Percentiles rank a stretch among this genome's conserved stretches.
These are phyloP conservation scores for Anser cygnoides DNA, from an alignment of 2,113 vertebrate species.

Conservation along the genomic window DNA sequence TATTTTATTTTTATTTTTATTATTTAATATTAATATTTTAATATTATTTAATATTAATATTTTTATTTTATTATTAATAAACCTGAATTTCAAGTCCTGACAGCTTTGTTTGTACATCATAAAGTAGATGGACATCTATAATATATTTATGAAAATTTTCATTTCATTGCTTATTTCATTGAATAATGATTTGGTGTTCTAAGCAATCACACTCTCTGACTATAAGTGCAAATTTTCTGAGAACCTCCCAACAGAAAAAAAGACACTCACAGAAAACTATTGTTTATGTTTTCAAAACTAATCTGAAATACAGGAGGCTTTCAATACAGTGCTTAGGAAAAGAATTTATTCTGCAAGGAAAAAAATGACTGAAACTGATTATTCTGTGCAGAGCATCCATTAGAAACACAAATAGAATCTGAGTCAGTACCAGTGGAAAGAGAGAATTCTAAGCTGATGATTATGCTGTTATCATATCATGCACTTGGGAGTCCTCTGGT, in stretches of 20 bases:
- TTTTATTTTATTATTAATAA: neutral
- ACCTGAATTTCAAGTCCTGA: neutral
- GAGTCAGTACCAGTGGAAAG: neutral
- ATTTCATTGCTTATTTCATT: conserved; percentile 15
- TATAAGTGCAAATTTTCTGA: neutral
- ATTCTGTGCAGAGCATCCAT: neutral
- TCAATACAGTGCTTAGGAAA: neutral
- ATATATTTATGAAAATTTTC: neutral
- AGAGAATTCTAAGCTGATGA: neutral
- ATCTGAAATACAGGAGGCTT: conserved; percentile 4
- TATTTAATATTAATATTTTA: too few relatives aligned
- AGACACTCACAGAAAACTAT: neutral
- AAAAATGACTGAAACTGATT: neutral
- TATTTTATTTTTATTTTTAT: too few relatives aligned
- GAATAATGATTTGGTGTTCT: neutral
- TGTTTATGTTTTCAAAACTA: neutral
- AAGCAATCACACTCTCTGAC: neutral
- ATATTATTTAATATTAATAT: too few relatives aligned
- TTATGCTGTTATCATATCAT: neutral
- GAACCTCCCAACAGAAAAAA: neutral
- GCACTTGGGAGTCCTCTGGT: neutral
- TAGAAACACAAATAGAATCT: conserved; percentile 14
- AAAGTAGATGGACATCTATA: neutral
- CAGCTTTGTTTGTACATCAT: neutral
- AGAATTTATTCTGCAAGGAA: neutral